Percentiles rank a stretch among this genome's conserved stretches.
Evolutionary conservation across 2,888 invertebrate genomes (phyloP).

Genomic region (Philaethria dido): DNA sequence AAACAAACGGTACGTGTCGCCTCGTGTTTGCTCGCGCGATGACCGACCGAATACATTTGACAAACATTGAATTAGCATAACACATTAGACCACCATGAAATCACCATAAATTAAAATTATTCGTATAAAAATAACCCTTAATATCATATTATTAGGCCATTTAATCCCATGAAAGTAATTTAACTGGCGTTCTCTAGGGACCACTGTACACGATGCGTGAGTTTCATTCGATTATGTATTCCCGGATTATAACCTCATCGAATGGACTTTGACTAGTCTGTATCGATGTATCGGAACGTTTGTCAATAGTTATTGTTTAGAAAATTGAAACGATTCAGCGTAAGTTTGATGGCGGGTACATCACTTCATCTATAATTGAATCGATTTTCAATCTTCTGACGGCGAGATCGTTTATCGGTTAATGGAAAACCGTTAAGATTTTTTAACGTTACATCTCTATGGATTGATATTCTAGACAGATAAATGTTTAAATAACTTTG

Average conservation of each 20-base stretch:
- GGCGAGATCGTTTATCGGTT: conserved; percentile 22
- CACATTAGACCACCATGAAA: conserved; percentile 39
- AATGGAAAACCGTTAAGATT: conserved; percentile 19
- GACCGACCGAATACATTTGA: conserved; percentile 52
- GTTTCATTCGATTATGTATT: conserved; percentile 54
- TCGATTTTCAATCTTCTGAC: conserved; percentile 19
- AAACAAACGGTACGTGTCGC: conserved; percentile 41
- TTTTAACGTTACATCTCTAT: conserved; percentile 18
- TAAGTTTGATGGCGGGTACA: conserved; percentile 13
- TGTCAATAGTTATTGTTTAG: conserved; percentile 47
- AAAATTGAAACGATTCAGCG: conserved; percentile 45
- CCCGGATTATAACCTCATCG: conserved; percentile 55
- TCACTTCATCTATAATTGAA: conserved; percentile 22
- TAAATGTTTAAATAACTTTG: conserved; percentile 5
- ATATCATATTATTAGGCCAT: neutral
- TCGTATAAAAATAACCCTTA: conserved; percentile 21
- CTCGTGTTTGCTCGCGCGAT: conserved; percentile 42
- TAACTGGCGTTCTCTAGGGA: conserved; percentile 30
- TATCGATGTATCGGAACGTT: conserved; percentile 46
- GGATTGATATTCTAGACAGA: conserved; percentile 1
- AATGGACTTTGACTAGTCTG: conserved; percentile 47
- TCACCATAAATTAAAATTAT: conserved; percentile 15
- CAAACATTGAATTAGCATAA: conserved; percentile 64
- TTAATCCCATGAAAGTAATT: conserved; percentile 26
- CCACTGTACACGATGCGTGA: conserved; percentile 45